These are phyloP conservation scores for Leucoraja ocellata DNA, from an alignment of 2,797 vertebrate genomes.

Conservation along the genomic window DNA sequence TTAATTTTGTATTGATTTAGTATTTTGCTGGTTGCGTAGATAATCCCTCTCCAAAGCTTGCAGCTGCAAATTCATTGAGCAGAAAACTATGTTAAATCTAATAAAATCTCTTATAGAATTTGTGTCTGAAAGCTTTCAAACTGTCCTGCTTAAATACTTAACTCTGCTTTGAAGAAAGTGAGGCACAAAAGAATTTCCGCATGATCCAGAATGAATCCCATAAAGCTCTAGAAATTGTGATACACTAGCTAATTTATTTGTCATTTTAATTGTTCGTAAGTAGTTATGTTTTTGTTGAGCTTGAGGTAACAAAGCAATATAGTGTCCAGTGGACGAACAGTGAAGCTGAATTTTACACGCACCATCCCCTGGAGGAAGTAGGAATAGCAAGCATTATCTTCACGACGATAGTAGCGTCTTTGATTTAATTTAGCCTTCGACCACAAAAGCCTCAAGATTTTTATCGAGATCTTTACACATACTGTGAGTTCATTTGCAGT, in stretches of 20 bases:
- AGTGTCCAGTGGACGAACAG: background rate
- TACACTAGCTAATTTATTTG: background rate
- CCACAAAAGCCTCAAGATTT: background rate
- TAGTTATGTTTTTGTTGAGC: background rate
- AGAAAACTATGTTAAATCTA: background rate
- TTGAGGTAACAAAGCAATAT: background rate
- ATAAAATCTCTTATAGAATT: background rate
- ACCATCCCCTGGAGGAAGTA: background rate
- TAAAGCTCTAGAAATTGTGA: background rate
- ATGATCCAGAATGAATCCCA: background rate
- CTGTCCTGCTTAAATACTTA: background rate
- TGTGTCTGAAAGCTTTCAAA: background rate
- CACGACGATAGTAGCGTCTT: too few species aligned
- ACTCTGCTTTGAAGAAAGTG: background rate
- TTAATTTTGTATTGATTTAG: background rate
- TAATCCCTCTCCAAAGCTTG: background rate
- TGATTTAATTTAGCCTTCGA: background rate
- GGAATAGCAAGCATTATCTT: background rate
- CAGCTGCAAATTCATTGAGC: background rate
- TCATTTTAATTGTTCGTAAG: background rate
- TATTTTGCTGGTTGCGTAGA: background rate
- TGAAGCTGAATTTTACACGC: background rate
- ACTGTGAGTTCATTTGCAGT: background rate
- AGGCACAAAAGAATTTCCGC: background rate
- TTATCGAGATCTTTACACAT: background rate